Conservation (phyloP, 2,113 vertebrate species). For the Gavialis gangeticus region DNA sequence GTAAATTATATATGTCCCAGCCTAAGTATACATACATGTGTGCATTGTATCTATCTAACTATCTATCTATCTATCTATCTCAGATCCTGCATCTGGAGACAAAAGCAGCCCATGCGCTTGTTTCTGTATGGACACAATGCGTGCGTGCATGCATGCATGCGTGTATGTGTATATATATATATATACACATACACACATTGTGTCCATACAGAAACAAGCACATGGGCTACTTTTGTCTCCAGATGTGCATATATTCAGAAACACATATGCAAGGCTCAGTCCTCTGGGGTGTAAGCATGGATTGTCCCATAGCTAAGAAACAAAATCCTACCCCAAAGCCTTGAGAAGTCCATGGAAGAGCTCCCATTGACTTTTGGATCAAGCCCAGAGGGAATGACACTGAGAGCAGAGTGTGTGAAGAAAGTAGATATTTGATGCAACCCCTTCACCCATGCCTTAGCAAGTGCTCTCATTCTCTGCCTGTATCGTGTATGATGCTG, state of each 20-base stretch:
- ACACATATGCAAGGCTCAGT: neutral
- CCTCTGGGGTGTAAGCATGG: neutral
- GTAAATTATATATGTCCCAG: slow-evolving; percentile 28
- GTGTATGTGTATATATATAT: neutral
- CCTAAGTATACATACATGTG: neutral
- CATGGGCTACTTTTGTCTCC: neutral
- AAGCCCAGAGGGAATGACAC: neutral
- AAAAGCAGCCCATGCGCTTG: neutral
- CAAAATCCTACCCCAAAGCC: neutral
- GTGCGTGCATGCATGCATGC: too few species aligned
- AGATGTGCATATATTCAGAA: neutral
- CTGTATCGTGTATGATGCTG: neutral
- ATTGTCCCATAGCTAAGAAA: neutral
- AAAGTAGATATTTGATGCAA: rapidly evolving
- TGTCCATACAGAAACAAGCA: too few species aligned
- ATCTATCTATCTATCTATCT: neutral
- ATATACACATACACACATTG: neutral
- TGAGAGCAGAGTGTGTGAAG: neutral
- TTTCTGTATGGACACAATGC: too few species aligned
- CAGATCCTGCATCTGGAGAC: neutral
- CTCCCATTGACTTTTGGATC: rapidly evolving
- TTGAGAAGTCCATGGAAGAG: neutral
- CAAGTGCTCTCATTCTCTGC: neutral
- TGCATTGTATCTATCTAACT: slow-evolving; percentile 11
- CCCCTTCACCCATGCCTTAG: neutral